Conservation (phyloP, 2,113 vertebrate species). For the Lophius piscatorius region DNA sequence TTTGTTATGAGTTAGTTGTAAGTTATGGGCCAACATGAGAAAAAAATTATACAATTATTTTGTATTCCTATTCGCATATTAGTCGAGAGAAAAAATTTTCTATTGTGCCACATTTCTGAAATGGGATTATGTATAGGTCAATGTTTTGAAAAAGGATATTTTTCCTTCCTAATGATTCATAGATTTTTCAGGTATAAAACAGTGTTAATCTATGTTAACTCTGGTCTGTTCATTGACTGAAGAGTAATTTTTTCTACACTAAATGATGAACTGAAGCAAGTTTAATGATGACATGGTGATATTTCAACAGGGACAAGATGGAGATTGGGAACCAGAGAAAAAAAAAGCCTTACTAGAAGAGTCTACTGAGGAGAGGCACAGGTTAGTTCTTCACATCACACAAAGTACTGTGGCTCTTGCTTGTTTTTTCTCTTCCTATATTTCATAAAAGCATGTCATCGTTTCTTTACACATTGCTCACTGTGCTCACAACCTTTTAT, state of each 20-base stretch:
- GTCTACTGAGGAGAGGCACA: conserved; percentile 81
- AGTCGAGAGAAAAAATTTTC: no score
- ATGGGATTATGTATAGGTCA: no score
- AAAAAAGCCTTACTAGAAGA: conserved; percentile 80
- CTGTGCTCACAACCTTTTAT: neutral
- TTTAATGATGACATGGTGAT: conserved; percentile 2
- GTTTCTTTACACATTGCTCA: neutral
- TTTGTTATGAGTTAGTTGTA: conserved; percentile 22
- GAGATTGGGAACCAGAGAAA: conserved; percentile 77
- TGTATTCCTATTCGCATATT: conserved; percentile 40
- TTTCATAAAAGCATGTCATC: neutral
- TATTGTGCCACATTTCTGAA: neutral
- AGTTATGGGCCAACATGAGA: conserved; percentile 10
- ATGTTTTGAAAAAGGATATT: no score
- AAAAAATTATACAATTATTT: neutral
- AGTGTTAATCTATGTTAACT: neutral
- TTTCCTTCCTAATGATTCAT: no score
- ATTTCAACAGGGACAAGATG: conserved; percentile 78
- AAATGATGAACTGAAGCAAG: neutral
- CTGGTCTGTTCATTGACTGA: neutral
- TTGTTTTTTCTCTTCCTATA: neutral
- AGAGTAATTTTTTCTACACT: neutral
- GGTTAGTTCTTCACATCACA: conserved; percentile 64
- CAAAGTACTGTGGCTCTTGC: neutral
- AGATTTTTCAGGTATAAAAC: neutral